These are phyloP conservation scores for Cheilosia pagana DNA, from an alignment of 2,888 invertebrate species.

Conservation along the genomic window DNA sequence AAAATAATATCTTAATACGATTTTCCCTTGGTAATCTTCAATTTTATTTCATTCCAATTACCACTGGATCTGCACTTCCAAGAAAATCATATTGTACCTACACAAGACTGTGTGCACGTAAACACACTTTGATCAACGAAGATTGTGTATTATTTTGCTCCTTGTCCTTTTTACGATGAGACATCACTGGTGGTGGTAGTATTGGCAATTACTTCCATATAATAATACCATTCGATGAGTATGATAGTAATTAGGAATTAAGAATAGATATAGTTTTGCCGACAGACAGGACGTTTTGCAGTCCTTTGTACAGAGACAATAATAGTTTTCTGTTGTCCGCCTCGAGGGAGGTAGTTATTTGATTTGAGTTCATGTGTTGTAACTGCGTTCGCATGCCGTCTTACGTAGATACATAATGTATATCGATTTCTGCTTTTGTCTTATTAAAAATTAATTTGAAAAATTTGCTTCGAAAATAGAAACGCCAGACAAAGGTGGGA, in stretches of 20 bases:
- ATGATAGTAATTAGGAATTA: constrained; percentile 61
- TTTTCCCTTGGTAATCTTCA: constrained; percentile 63
- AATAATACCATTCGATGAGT: constrained; percentile 52
- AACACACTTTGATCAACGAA: neutral
- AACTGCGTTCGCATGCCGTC: neutral
- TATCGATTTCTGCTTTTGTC: constrained; percentile 67
- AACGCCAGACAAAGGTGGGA: neutral
- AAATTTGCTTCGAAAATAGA: constrained; percentile 42
- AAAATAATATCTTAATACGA: constrained; percentile 71
- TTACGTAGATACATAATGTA: neutral
- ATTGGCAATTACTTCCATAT: constrained; percentile 65
- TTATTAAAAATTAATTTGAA: constrained; percentile 72
- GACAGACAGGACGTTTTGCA: neutral
- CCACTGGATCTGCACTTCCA: constrained; percentile 45
- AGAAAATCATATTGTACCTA: neutral
- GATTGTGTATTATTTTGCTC: neutral
- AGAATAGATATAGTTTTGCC: constrained; percentile 12
- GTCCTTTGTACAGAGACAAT: constrained; percentile 24
- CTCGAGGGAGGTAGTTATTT: neutral
- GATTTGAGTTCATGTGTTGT: neutral
- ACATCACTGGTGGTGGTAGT: constrained; percentile 1
- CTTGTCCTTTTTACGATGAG: constrained; percentile 29
- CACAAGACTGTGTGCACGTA: neutral
- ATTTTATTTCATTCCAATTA: constrained; percentile 71
- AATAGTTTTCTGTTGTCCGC: neutral